Evolutionary conservation across 2,797 vertebrate genomes (phyloP).

Genomic region (Ibycter americanus): DNA sequence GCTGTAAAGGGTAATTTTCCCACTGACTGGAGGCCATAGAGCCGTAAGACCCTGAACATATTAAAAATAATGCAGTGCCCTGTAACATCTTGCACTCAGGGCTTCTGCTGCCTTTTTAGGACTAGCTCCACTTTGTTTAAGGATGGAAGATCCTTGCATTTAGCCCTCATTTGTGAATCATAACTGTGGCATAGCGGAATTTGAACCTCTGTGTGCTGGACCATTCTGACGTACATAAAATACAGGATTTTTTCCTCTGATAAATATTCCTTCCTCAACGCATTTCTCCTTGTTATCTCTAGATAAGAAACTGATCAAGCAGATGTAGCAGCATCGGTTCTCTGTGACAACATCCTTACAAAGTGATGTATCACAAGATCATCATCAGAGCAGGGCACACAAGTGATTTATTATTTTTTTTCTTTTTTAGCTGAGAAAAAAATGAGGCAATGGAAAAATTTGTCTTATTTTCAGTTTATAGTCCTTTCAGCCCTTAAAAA

Average conservation of each 20-base stretch:
- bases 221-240: not conserved
- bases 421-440: not conserved
- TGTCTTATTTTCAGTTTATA: not conserved
- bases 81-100: not conserved
- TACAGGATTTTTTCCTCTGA: not conserved
- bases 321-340: not conserved
- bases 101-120: slow-evolving; percentile 18
- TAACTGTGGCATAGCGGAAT: not conserved
- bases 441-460: not conserved
- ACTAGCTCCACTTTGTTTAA: not conserved
- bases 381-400: not conserved
- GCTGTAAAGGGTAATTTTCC: not conserved
- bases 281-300: not conserved
- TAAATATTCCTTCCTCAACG: not conserved
- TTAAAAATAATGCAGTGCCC: not conserved
- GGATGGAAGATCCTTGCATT: not conserved
- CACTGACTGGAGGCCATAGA: accelerated
- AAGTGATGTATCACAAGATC: not conserved
- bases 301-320: not conserved
- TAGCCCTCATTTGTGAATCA: not conserved
- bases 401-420: not conserved
- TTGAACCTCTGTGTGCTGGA: not conserved
- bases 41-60: not conserved
- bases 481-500: not conserved
- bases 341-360: not conserved